Conservation (phyloP, 2,888 invertebrate genomes). For the Conomelus anceps region DNA sequence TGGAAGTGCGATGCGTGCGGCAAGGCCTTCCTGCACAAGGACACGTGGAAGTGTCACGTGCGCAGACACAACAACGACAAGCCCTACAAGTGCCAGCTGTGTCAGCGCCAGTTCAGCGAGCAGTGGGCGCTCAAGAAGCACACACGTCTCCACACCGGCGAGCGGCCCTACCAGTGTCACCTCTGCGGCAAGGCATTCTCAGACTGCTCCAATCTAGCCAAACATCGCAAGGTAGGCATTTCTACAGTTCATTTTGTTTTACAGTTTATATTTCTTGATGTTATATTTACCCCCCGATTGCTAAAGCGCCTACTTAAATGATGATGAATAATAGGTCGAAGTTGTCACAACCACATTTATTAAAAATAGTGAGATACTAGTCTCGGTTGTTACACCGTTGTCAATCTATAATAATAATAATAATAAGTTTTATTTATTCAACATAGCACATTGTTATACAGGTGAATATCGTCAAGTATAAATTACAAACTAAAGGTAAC, state of each 20-base stretch:
- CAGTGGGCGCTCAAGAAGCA: conserved; percentile 60
- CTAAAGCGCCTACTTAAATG: background rate
- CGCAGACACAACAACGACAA: conserved; percentile 59
- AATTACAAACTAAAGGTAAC: too few species aligned
- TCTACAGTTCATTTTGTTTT: background rate
- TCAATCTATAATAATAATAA: too few species aligned
- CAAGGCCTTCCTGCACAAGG: conserved; percentile 54
- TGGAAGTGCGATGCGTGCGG: conserved; percentile 53
- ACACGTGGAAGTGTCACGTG: conserved; percentile 58
- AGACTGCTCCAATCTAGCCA: conserved; percentile 66
- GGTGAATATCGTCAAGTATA: too few species aligned
- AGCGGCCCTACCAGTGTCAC: conserved; percentile 59
- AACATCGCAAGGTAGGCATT: conserved; percentile 60
- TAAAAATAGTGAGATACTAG: too few species aligned
- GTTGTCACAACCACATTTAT: too few species aligned
- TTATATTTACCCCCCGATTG: too few species aligned
- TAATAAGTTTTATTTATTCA: too few species aligned
- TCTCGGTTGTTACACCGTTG: too few species aligned
- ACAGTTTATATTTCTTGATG: too few species aligned
- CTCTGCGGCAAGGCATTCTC: conserved; percentile 67
- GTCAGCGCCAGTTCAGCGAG: conserved; percentile 55
- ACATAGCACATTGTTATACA: too few species aligned
- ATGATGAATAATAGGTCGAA: background rate
- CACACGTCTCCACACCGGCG: conserved; percentile 52
- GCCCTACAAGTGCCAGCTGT: conserved; percentile 55